phyloP scores from a whole-genome alignment of 2,797 vertebrate genomes.

The Otolemur crassicaudatus region DNA sequence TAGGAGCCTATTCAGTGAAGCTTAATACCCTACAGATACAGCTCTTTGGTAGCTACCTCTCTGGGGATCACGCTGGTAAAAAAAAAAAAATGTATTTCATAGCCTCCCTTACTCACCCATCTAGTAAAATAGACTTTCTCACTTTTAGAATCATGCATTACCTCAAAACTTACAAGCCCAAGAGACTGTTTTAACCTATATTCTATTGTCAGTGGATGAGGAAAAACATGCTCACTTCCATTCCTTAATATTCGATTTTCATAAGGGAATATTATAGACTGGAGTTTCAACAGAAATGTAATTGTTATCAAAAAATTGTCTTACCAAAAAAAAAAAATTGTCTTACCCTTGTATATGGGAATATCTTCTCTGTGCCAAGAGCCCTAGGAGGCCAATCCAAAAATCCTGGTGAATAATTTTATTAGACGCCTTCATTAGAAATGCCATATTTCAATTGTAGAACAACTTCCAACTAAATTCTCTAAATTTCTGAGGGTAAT shows the following conservation, averaged over 20 bases:
- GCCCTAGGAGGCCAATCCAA: neutral
- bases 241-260: neutral
- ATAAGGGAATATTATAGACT: neutral
- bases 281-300: neutral
- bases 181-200: neutral
- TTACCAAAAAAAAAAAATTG: neutral
- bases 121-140: neutral
- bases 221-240: neutral
- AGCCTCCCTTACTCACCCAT: neutral
- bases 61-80: neutral
- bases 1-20: neutral
- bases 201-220: neutral
- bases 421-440: neutral
- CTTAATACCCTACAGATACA: neutral
- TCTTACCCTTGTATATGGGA: neutral
- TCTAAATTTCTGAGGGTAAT: neutral
- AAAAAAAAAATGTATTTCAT: neutral
- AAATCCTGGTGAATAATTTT: neutral
- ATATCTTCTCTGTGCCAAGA: neutral
- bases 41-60: neutral
- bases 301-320: neutral
- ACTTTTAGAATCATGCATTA: constrained; percentile 33
- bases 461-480: neutral
- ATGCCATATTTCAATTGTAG: neutral
- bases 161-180: constrained; percentile 22